phyloP scores from a whole-genome alignment of 53 echinoderm and acorn worm genomes.

The Temnopleurus reevesii region DNA sequence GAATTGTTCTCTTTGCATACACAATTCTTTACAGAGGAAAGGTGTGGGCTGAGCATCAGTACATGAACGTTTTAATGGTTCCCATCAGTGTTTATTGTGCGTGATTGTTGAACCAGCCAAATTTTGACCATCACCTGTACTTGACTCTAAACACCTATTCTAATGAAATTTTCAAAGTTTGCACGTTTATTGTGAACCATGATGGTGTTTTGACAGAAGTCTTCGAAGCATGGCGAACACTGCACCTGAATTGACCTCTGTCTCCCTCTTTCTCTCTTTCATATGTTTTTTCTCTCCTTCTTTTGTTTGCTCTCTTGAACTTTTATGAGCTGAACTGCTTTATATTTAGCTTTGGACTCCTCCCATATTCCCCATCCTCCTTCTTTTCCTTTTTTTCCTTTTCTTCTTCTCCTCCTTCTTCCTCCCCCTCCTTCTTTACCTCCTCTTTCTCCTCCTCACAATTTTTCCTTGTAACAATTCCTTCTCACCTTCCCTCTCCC shows the following conservation, averaged over 20 bases:
- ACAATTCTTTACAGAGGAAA: no score
- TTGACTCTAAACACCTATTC: background rate
- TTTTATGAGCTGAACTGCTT: no score
- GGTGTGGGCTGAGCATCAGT: no score
- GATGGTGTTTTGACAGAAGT: conserved; percentile 9
- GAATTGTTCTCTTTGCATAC: no score
- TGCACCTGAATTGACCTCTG: conserved; percentile 12
- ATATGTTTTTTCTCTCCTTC: background rate
- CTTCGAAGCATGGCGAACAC: background rate
- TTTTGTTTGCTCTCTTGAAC: background rate
- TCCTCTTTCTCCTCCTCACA: background rate
- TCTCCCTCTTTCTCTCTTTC: background rate
- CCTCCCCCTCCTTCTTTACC: background rate
- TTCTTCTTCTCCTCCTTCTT: background rate
- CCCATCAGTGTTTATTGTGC: background rate
- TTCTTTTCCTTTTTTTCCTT: background rate
- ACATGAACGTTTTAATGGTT: no score
- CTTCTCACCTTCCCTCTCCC: background rate
- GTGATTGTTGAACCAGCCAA: background rate
- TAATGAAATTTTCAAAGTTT: background rate
- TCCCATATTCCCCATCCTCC: no score
- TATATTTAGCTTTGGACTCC: no score
- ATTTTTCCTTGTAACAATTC: background rate
- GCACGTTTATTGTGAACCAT: background rate
- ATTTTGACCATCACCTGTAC: conserved; percentile 1